phyloP scores from a whole-genome alignment of 2,888 invertebrate species.

The Amphipyra berbera region DNA sequence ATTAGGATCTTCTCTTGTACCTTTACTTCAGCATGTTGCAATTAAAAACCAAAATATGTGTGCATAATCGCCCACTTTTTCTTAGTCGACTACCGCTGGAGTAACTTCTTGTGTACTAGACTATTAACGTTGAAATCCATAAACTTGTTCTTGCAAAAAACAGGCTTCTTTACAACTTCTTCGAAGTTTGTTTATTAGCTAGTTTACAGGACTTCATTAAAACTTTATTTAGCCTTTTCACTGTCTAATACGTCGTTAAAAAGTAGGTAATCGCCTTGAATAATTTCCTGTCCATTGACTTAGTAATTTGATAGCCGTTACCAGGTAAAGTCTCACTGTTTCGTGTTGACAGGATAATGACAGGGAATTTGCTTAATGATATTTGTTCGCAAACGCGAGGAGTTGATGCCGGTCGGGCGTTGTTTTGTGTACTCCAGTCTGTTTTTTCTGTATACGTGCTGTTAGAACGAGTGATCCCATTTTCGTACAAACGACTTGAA shows the following conservation, averaged over 20 bases:
- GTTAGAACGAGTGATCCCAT: constrained; percentile 21
- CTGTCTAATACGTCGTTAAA: constrained; percentile 59
- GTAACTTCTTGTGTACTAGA: constrained; percentile 37
- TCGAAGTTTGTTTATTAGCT: constrained; percentile 64
- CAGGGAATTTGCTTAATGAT: constrained; percentile 50
- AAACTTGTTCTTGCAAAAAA: constrained; percentile 47
- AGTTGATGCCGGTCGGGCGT: constrained; percentile 14
- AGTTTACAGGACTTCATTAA: constrained; percentile 65
- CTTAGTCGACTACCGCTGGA: constrained; percentile 1
- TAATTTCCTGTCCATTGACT: constrained; percentile 45
- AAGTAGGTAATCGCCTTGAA: constrained; percentile 47
- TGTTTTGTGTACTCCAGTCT: constrained; percentile 31
- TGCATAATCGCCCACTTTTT: constrained; percentile 1
- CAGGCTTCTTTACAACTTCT: constrained; percentile 39
- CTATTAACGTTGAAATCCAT: constrained; percentile 51
- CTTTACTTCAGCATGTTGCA: neutral
- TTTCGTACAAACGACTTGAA: constrained; percentile 1
- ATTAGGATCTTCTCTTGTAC: neutral
- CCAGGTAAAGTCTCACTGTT: constrained; percentile 37
- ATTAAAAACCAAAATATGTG: neutral
- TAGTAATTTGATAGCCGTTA: constrained; percentile 49
- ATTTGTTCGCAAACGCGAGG: constrained; percentile 44
- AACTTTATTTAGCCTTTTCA: constrained; percentile 61
- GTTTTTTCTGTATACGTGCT: constrained; percentile 28
- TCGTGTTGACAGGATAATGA: constrained; percentile 50